phyloP scores from a whole-genome alignment of 1,140 invertebrate genomes.

The Ceratosolen fusciceps region DNA sequence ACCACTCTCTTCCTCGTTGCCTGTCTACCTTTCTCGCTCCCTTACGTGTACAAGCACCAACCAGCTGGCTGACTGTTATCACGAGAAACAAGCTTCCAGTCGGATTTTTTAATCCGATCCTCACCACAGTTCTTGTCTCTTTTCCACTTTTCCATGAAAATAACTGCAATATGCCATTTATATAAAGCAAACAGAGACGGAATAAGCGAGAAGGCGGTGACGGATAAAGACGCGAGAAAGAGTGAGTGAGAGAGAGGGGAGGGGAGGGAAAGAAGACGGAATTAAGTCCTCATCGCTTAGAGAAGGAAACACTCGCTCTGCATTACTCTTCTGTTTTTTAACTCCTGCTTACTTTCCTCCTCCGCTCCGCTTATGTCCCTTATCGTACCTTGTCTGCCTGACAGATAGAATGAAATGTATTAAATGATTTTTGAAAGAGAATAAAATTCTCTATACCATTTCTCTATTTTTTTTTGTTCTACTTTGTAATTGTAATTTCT shows the following conservation, averaged over 20 bases:
- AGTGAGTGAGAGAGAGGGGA: not conserved
- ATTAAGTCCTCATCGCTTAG: slow-evolving; percentile 55
- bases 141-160: slow-evolving; percentile 60
- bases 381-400: not conserved
- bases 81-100: slow-evolving; percentile 73
- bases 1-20: not conserved
- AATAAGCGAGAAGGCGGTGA: too few relatives aligned
- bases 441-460: not conserved
- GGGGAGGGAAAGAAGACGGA: slow-evolving; percentile 12
- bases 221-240: not conserved
- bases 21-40: not conserved
- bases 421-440: not conserved
- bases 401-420: not conserved
- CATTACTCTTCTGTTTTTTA: slow-evolving; percentile 47
- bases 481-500: too few relatives aligned
- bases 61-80: slow-evolving; percentile 64
- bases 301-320: not conserved
- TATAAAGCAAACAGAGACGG: slow-evolving; percentile 66
- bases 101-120: slow-evolving; percentile 73
- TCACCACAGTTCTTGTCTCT: slow-evolving; percentile 57
- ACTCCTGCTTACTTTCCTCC: slow-evolving; percentile 34
- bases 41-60: slow-evolving; percentile 37
- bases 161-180: slow-evolving; percentile 73
- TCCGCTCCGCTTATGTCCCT: slow-evolving; percentile 22
- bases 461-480: not conserved